Base-by-base conservation (phyloP, 1,140 invertebrate genomes). In the Nebria ingens region DNA sequence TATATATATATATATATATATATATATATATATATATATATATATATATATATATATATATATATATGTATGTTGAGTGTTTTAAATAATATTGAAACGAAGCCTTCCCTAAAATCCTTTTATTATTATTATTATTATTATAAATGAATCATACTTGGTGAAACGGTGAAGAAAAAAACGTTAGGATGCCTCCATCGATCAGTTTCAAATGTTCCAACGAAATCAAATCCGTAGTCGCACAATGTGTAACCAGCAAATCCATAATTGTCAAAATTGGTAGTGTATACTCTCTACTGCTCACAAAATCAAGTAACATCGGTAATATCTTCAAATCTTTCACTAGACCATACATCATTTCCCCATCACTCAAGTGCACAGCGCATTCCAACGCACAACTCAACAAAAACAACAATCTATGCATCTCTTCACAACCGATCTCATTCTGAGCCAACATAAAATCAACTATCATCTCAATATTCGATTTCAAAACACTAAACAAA, bases 151-250 rank as follows among this genome's bases (percentile, higher is more conserved):
- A 73, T 69, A 84, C 78, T 71, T 83, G 73, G 65, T 81, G 78
- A 69, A 76, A 82, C 13, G 82, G 78, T 1, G 82, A 85, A 21
- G 72, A 73, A 2, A 86, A 70, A 67, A 83, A 84, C 2, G 65
- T 59, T 49, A 76, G 70, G 22, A 85, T 62, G 56, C 65, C 65
- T 2, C 66, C 65, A 71, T 80, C 74, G 2, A 85, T 59, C 56
- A 76, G 70, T 57, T 67, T 62, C 4, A 84, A 51, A 66, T 71
- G 64, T 54, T 73, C 65, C 58, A 11, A 12, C 3, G 6, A 45
- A 45, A 45, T 45, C 4, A 45, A 45, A 12, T 45, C n/a, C n/a
- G 25, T 45, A 12, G 9, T 17, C 17, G 3, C 9, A 45, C 40
- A 11, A 11, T 9, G 3, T 12, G 73, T 75, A 21, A 80, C 61